Conservation (phyloP, 2,888 invertebrate species). For the Pterobdella sp. region DNA sequence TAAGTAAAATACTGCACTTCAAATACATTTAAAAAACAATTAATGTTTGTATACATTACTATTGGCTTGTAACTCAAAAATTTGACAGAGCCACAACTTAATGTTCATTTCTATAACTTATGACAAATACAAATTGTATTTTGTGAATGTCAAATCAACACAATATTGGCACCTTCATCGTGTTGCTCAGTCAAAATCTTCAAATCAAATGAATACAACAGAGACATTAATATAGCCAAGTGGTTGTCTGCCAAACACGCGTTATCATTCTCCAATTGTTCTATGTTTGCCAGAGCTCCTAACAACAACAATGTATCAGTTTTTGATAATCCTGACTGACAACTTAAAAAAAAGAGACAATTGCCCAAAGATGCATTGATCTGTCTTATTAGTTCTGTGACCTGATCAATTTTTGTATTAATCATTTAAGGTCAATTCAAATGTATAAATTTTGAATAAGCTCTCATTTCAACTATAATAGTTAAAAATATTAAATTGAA, state of each 20-base stretch:
- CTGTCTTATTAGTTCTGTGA: slow-evolving; percentile 65
- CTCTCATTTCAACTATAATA: not conserved
- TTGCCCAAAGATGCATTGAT: slow-evolving; percentile 67
- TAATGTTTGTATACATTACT: no score
- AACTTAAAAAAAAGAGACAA: slow-evolving; percentile 68
- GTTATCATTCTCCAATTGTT: slow-evolving; percentile 50
- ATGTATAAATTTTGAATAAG: not conserved
- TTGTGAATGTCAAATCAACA: not conserved
- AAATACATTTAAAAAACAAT: no score
- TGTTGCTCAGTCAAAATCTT: slow-evolving; percentile 59
- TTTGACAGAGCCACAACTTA: no score
- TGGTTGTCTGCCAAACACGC: slow-evolving; percentile 72
- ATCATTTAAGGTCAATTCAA: slow-evolving; percentile 4
- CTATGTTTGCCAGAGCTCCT: slow-evolving; percentile 41
- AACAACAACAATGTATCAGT: slow-evolving; percentile 58
- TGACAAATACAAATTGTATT: no score
- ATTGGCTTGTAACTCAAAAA: no score
- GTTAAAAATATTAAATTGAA: not conserved
- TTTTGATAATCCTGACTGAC: slow-evolving; percentile 68
- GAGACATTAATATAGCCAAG: slow-evolving; percentile 70
- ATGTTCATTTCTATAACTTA: no score
- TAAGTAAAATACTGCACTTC: no score
- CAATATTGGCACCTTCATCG: slow-evolving; percentile 43
- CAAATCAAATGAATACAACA: slow-evolving; percentile 74
- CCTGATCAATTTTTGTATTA: slow-evolving; percentile 40